Evolutionary conservation across 2,113 vertebrate genomes (phyloP), one percentile per base, ranked within the genome.

Genomic region (Labrus mixtus): DNA sequence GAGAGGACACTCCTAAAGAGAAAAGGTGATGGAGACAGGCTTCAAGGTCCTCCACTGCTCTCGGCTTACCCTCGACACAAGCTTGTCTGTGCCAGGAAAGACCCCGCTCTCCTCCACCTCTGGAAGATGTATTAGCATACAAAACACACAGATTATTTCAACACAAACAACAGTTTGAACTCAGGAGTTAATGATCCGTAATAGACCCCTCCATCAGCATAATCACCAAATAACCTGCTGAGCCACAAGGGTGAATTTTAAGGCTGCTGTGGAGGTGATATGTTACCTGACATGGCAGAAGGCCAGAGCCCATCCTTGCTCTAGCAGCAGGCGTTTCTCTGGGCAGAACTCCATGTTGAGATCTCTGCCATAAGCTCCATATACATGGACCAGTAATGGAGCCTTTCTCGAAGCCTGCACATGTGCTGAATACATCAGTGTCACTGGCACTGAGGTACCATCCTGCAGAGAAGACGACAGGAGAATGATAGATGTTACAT

Each of bases 271-370:
- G 65, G 13, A 10, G 20, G 37, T 41, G 41, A 63, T 45, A 25
- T 0, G 0, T 46, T 93, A 99, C 98, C 98, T 95, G 88, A 99
- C 96, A 36, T 99, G 98, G 89, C 98, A 99, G 89, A 96, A 99
- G 41, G 97, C 97, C 84, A 99, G 93, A 84, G 95, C 95, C 98
- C 98, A 99, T 41, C 95, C 96, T 53, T 96, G 92, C 1, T 99
- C 96, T 90, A 97, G 90, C 89, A 99, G 91, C 65, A 97, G 83
- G 82, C 94, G 92, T 73, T 95, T 96, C 75, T 96, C 97, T 82
- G 96, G 95, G 90, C 95, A 94, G 93, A 99, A 99, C 66, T 91
- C 94, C 97, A 98, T 97, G 91, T 94, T 93, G 76, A 98, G 90
- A 73, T 98, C 96, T 88, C 95, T 91, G 65, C 98, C 98, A 39